Evolutionary conservation across 2,888 invertebrate genomes (phyloP), one percentile per base, ranked within the genome.

Genomic region (Aromia moschata): DNA sequence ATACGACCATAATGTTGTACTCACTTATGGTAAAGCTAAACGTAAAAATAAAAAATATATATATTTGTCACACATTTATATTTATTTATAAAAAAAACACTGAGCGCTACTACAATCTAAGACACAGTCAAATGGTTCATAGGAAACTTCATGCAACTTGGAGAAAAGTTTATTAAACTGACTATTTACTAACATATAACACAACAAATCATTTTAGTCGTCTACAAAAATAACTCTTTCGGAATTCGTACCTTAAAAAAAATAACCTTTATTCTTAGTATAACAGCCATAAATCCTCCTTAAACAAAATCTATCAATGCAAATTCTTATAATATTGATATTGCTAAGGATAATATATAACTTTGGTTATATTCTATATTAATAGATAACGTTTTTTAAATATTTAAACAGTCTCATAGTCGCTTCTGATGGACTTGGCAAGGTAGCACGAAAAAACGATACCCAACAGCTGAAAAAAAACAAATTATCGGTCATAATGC

Each of bases 371-470:
- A 43, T 43, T 20, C 30, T 30, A 44, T 10, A 44, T 44, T 14
- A 30, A 9, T n/a, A n/a, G n/a, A 44, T 1, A 30, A 43, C n/a
- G 11, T 20, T n/a, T n/a, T n/a, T n/a, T 16, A 33, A 37, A 37
- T 45, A 45, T 46, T 73, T 71, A 77, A 36, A 77, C 75, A 36
- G 75, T 74, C 60, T 76, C 76, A 57, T 77, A 78, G 41, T 75
- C 78, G 56, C 76, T 76, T 44, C 92, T 91, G 77, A 97, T 94
- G 74, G 93, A 92, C 76, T 93, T 89, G 67, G 93, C 93, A 80
- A 98, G 84, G 79, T 92, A 93, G 84, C 96, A 96, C 16, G 96
- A 93, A 78, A 94, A 93, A 60, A 93, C 83, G 62, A 96, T 91
- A 45, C 95, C 95, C 73, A 96, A 82, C 41, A 96, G 83, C 93